phyloP scores from a whole-genome alignment of 1,140 invertebrate species.

The Drosophila erecta region DNA sequence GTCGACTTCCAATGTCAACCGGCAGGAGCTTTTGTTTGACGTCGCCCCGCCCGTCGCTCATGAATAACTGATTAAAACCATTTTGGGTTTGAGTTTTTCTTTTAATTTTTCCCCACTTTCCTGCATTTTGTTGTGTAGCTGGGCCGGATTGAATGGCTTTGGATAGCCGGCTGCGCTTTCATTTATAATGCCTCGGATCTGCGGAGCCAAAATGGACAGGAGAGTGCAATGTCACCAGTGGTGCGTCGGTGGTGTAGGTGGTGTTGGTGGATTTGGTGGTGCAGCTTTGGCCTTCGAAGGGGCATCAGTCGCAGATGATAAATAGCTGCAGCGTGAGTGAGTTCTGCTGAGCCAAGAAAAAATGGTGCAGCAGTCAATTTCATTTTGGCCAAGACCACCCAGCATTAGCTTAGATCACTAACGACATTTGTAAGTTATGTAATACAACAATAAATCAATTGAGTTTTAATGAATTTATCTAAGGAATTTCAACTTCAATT shows the following conservation, averaged over 20 bases:
- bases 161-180: conserved; percentile 55
- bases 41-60: conserved; percentile 71
- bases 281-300: conserved; percentile 29
- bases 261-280: not conserved
- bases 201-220: conserved; percentile 34
- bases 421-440: no score
- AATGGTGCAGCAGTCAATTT: conserved; percentile 52
- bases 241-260: not conserved
- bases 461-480: no score
- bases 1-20: conserved; percentile 76
- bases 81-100: conserved; percentile 64
- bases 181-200: conserved; percentile 71
- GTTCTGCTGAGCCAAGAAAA: conserved; percentile 27
- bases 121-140: conserved; percentile 5
- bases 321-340: conserved; percentile 42
- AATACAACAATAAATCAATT: no score
- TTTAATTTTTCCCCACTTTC: conserved; percentile 34
- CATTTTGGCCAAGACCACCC: conserved; percentile 10
- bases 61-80: conserved; percentile 83
- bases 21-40: conserved; percentile 77
- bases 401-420: not conserved
- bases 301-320: conserved; percentile 38
- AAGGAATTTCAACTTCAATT: no score
- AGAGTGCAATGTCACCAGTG: conserved; percentile 47
- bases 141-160: conserved; percentile 25